Evolutionary conservation across 2,888 invertebrate species (phyloP), one percentile per base, ranked within the genome.

Genomic region (Leptogaster cylindrica): DNA sequence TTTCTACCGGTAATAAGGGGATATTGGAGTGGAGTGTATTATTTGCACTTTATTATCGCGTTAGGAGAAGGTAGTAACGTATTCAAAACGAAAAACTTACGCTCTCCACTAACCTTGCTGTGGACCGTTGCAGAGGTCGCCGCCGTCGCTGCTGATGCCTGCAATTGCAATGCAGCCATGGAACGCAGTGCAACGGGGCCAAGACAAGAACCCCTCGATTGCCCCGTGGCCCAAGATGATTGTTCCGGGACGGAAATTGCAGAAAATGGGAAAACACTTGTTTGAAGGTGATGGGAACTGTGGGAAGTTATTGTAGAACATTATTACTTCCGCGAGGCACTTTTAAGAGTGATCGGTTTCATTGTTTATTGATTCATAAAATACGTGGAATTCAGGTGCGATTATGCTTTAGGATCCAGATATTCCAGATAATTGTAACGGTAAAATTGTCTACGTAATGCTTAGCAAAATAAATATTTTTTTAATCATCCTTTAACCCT

Each of bases 21-120:
- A n/a, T 55, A 55, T 55, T 20, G 55, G 36, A 12, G 55, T 33
- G n/a, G 33, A 18, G 55, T 33, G 55, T 55, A 55, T 55, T 55
- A 55, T 55, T 55, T 55, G 55, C 55, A 55, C 55, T 55, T 55
- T 55, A 55, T 55, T 55, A 55, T 55, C 55, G 36, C 55, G 55
- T 55, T 55, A 18, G 55, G 18, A 55, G 36, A 55, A 55, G 36
- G 16, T 23, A 16, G 33, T 14, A n/a, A 12, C 33, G 36, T 36
- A 33, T 27, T 36, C 20, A 33, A 36, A 20, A 23, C 18, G 55
- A 55, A 55, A 55, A 55, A 20, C n/a, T 16, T 14, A 33, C 55
- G 36, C 55, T 55, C 55, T 55, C 55, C 55, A 33, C 55, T 55
- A 55, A 55, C 55, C 55, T 55, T 55, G 55, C 14, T 25, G 50